These are phyloP conservation scores for Anas bahamensis DNA, from an alignment of 2,797 vertebrate species.

Conservation along the genomic window DNA sequence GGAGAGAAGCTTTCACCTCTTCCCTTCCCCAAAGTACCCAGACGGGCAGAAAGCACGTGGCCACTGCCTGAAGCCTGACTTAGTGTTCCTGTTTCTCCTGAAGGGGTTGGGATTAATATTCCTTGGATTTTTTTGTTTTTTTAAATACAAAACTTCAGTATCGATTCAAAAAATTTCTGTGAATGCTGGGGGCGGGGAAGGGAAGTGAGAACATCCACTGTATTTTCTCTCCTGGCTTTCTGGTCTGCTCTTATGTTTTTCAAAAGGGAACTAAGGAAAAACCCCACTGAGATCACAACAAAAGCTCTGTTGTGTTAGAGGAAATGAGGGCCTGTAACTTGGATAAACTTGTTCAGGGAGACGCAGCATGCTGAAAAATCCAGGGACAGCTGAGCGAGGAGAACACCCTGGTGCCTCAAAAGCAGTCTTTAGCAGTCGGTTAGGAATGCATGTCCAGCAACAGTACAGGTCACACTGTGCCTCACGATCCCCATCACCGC, in stretches of 20 bases:
- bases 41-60: background rate
- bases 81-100: background rate
- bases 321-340: constrained; percentile 55
- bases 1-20: background rate
- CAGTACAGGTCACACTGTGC: background rate
- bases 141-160: background rate
- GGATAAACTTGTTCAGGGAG: constrained; percentile 9
- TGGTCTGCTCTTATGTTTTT: background rate
- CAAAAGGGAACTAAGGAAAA: constrained; percentile 57
- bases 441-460: constrained; percentile 24
- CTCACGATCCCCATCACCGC: background rate
- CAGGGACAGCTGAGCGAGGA: background rate
- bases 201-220: background rate
- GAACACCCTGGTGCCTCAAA: constrained; percentile 33
- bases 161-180: background rate
- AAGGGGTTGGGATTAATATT: background rate
- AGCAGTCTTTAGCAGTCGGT: constrained; percentile 11
- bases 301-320: constrained; percentile 60
- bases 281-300: constrained; percentile 56
- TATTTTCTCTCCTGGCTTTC: constrained; percentile 18
- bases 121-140: background rate
- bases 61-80: background rate
- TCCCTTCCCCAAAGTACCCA: background rate
- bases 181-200: background rate
- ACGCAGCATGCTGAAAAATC: background rate